phyloP scores from a whole-genome alignment of 2,797 vertebrate genomes.

The Podarcis siculus region DNA sequence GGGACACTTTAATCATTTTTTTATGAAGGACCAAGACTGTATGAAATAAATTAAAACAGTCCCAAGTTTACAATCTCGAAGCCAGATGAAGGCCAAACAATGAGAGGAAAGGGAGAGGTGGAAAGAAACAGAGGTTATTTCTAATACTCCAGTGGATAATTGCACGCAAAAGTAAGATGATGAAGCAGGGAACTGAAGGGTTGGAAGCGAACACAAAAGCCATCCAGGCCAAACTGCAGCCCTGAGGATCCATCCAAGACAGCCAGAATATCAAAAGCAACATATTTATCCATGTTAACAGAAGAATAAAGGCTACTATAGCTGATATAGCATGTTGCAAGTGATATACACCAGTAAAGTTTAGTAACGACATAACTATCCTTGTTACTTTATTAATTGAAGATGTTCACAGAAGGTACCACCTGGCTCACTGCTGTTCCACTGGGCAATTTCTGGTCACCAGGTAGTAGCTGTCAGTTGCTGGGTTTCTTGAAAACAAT shows the following conservation, averaged over 20 bases:
- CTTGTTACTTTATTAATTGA: neutral
- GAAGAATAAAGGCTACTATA: neutral
- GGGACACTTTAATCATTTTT: neutral
- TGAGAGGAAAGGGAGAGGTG: constrained; percentile 10
- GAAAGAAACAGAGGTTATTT: neutral
- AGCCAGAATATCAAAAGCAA: neutral
- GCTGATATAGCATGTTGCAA: neutral
- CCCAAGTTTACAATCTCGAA: neutral
- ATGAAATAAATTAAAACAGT: neutral
- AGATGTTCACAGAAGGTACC: neutral
- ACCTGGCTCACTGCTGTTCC: neutral
- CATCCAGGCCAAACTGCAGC: neutral
- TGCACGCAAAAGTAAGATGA: constrained; percentile 12
- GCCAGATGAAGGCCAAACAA: constrained; percentile 9
- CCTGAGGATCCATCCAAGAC: neutral
- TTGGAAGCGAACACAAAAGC: neutral
- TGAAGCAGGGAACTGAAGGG: neutral
- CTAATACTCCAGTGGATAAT: constrained; percentile 15
- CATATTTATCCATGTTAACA: neutral
- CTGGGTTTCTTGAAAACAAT: neutral
- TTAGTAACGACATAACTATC: neutral
- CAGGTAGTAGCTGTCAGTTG: neutral
- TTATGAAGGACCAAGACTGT: neutral
- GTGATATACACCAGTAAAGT: neutral
- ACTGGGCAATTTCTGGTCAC: neutral